Evolutionary conservation across 2,113 vertebrate genomes (phyloP), one percentile per base, ranked within the genome.

Genomic region (Pelodiscus sinensis): DNA sequence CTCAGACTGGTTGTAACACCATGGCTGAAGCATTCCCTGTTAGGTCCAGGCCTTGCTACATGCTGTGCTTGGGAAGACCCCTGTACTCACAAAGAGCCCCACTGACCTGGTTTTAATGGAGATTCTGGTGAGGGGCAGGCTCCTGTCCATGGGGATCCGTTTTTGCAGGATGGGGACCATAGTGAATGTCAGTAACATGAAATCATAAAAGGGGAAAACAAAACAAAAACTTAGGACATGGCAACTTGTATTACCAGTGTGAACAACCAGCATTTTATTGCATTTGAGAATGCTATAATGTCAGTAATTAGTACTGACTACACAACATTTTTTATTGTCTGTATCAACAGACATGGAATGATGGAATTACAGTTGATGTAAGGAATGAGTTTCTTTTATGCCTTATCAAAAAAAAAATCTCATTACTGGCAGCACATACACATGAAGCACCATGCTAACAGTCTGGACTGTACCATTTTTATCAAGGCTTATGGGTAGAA

Each of bases 221-320:
- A 85, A 91, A 60, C 58, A 97, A 94, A 96, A 97, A 98, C 97
- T 87, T 97, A 38, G 97, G 96, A 98, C 98, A 97, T 94, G 95
- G 98, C 96, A 96, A 98, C 97, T 95, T 85, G 94, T 94, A 97
- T 98, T 98, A 98, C 98, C 97, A 94, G 97, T 98, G 97, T 99
- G 98, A 99, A 99, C 98, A 99, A 99, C 98, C 99, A 99, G 98
- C 98, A 98, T 99, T 99, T 99, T 99, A 99, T 99, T 99, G 99
- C 99, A 99, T 99, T 99, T 99, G 98, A 98, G 98, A 99, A 99
- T 98, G 99, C 98, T 98, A 98, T 98, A 95, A 98, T 97, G 98
- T 99, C 99, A 99, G 99, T 98, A 97, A 97, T 98, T 95, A 98
- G 98, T 98, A 99, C 98, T 97, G 99, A 99, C 98, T 98, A 98